Conservation (phyloP, 2,113 vertebrate species). For the Oryctolagus cuniculus region mOryCun1.1 NC_091445.1:38852001-38852500, state of each 20-base stretch:
- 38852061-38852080: slow-evolving; percentile 67
- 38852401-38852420: slow-evolving; percentile 78
- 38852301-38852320: background rate
- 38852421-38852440: slow-evolving; percentile 70
- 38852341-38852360: slow-evolving; percentile 25
- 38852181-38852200: background rate
- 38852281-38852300: accelerated
- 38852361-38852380: slow-evolving; percentile 62
- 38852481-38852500: slow-evolving; percentile 80
- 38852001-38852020: background rate
- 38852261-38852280: background rate
- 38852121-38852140: slow-evolving; percentile 39
- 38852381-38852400: slow-evolving; percentile 74
- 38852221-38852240: accelerated
- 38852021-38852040: background rate
- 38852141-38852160: slow-evolving; percentile 27
- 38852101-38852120: slow-evolving; percentile 56
- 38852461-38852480: slow-evolving; percentile 83
- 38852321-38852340: slow-evolving; percentile 62
- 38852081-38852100: background rate
- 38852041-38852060: slow-evolving; percentile 56
- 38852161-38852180: slow-evolving; percentile 33
- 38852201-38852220: background rate
- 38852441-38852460: slow-evolving; percentile 78
- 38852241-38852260: background rate